Percentiles rank a stretch among this genome's conserved stretches.
Conservation (phyloP, 2,888 invertebrate genomes). For the Neoitamus cyanurus region DNA sequence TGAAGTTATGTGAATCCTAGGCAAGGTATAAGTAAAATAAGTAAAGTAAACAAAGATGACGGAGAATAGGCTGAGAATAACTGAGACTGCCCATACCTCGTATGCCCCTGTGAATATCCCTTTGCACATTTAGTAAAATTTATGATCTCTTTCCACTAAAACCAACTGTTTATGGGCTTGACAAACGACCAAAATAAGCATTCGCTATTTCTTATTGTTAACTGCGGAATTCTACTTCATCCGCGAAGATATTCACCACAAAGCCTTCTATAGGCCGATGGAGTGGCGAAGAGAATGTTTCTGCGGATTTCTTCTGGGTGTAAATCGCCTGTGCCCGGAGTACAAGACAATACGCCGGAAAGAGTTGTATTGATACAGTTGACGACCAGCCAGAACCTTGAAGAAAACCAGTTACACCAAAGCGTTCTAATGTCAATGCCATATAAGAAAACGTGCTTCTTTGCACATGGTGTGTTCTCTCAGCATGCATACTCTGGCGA, state of each 20-base stretch:
- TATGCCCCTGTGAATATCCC: background rate
- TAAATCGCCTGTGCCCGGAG: background rate
- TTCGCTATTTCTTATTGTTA: background rate
- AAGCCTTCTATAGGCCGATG: background rate
- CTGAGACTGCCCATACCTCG: background rate
- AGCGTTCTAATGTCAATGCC: slow-evolving; percentile 66
- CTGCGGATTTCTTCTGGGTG: background rate
- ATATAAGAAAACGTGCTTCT: slow-evolving; percentile 54
- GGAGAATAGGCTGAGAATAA: background rate
- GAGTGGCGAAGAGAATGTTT: background rate
- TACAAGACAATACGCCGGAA: background rate
- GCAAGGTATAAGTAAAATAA: too few relatives aligned
- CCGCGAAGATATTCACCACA: background rate
- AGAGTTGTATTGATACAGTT: slow-evolving; percentile 51
- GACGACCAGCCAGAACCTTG: slow-evolving; percentile 60
- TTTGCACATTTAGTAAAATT: background rate
- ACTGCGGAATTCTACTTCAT: background rate
- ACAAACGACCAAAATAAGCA: background rate
- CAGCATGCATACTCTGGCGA: background rate
- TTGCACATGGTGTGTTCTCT: background rate
- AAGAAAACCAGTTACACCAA: slow-evolving; percentile 62
- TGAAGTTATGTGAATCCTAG: too few relatives aligned
- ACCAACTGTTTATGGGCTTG: background rate
- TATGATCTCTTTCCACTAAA: background rate
- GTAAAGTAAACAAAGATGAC: background rate